Conservation (phyloP, 2,888 invertebrate genomes). For the Chymomyza amoena region DNA sequence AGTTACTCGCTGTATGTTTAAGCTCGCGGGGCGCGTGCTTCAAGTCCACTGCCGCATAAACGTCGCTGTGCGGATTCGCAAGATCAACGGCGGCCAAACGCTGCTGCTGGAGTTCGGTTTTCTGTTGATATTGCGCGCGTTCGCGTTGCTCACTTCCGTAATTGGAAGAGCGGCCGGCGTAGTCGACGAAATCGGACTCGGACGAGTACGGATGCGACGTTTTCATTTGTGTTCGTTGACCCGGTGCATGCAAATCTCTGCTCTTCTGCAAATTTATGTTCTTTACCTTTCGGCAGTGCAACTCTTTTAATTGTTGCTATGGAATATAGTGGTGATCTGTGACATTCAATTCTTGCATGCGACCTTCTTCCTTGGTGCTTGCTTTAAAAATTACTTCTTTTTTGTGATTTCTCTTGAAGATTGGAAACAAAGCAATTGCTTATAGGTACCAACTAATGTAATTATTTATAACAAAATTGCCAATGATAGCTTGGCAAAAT, state of each 20-base stretch:
- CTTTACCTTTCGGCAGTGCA: not conserved
- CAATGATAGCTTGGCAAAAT: conserved; percentile 8
- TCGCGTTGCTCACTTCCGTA: conserved; percentile 48
- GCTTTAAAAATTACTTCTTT: not conserved
- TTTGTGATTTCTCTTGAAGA: not conserved
- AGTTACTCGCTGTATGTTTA: conserved; percentile 32
- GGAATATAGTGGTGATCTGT: not conserved
- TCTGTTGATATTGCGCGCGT: conserved; percentile 12
- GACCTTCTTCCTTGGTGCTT: not conserved
- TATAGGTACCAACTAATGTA: no score
- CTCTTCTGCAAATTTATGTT: not conserved
- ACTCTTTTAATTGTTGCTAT: not conserved
- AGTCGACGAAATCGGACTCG: conserved; percentile 76
- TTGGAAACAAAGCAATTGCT: not conserved
- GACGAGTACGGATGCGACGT: conserved; percentile 69
- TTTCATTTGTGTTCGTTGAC: conserved; percentile 71
- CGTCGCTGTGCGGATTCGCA: conserved; percentile 13
- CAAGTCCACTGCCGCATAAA: conserved; percentile 36
- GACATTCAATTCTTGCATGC: not conserved
- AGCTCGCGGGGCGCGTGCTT: conserved; percentile 34
- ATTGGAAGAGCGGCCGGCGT: conserved; percentile 66
- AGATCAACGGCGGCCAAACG: conserved; percentile 9
- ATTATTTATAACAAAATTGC: conserved; percentile 15
- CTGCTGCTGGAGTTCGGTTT: conserved; percentile 22
- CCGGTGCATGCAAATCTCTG: conserved; percentile 61